These are phyloP conservation scores for Bombyx mandarina DNA, from an alignment of 1,140 invertebrate species.

Conservation along the genomic window DNA sequence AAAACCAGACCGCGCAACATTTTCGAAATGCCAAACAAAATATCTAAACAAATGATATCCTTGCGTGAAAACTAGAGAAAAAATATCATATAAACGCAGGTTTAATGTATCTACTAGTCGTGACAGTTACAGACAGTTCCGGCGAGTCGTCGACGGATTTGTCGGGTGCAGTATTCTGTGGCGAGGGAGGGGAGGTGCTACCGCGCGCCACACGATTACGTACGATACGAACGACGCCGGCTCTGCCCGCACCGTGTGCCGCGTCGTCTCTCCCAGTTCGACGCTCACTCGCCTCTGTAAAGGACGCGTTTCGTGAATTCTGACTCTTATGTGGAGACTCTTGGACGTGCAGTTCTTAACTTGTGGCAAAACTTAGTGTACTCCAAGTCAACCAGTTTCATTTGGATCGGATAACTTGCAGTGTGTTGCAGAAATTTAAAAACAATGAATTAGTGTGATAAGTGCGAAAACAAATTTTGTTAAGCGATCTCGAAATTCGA, in stretches of 20 bases:
- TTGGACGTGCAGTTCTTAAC: constrained; percentile 29
- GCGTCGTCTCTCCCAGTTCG: constrained; percentile 16
- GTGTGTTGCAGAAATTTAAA: constrained; percentile 48
- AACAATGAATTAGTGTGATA: constrained; percentile 44
- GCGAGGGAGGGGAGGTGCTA: constrained; percentile 32
- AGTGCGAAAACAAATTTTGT: constrained; percentile 32
- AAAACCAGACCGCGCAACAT: too few species aligned
- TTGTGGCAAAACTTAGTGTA: constrained; percentile 50
- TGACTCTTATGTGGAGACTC: constrained; percentile 2
- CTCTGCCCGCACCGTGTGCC: constrained; percentile 20
- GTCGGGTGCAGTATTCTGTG: constrained; percentile 39
- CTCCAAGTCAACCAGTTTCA: constrained; percentile 17
- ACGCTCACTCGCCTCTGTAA: constrained; percentile 18
- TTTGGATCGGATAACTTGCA: constrained; percentile 48
- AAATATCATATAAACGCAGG: constrained; percentile 48
- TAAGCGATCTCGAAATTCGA: constrained; percentile 37
- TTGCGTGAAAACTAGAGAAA: constrained; percentile 17
- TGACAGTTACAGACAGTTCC: constrained; percentile 37
- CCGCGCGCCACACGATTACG: constrained; percentile 26
- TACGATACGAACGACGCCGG: constrained; percentile 11
- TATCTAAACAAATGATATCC: too few species aligned
- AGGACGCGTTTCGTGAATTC: constrained; percentile 19
- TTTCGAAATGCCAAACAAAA: too few species aligned
- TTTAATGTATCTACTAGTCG: constrained; percentile 41
- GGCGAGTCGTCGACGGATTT: constrained; percentile 44